phyloP scores from a whole-genome alignment of 2,113 vertebrate species.

The Butorides virescens region DNA sequence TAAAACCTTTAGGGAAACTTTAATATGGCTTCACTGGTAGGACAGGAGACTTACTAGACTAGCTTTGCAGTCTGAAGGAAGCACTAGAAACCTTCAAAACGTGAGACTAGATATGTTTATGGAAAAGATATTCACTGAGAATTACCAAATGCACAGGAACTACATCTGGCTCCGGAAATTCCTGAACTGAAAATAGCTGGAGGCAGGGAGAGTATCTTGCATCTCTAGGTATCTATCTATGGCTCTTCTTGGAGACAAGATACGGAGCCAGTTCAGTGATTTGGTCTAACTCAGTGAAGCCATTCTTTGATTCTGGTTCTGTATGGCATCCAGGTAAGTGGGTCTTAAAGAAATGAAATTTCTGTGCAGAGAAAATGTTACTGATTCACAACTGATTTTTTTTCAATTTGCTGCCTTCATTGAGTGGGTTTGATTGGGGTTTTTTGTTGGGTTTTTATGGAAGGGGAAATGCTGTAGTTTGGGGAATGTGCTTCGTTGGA shows the following conservation, averaged over 20 bases:
- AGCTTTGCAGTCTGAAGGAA: neutral
- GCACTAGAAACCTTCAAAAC: neutral
- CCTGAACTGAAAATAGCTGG: neutral
- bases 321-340: neutral
- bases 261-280: neutral
- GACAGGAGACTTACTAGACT: neutral
- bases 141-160: neutral
- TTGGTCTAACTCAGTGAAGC: neutral
- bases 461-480: neutral
- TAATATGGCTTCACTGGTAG: neutral
- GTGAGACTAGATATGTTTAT: neutral
- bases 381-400: neutral
- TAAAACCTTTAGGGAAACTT: neutral
- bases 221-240: neutral
- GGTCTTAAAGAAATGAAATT: neutral
- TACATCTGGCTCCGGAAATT: neutral
- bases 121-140: neutral
- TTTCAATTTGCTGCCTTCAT: rapidly evolving
- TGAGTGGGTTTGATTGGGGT: neutral
- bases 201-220: neutral
- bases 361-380: neutral
- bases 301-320: neutral
- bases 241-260: neutral
- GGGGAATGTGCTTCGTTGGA: neutral
- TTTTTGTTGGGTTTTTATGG: neutral